Evolutionary conservation across 2,888 invertebrate species (phyloP).

Genomic region (Lasioglossum lativentre): DNA sequence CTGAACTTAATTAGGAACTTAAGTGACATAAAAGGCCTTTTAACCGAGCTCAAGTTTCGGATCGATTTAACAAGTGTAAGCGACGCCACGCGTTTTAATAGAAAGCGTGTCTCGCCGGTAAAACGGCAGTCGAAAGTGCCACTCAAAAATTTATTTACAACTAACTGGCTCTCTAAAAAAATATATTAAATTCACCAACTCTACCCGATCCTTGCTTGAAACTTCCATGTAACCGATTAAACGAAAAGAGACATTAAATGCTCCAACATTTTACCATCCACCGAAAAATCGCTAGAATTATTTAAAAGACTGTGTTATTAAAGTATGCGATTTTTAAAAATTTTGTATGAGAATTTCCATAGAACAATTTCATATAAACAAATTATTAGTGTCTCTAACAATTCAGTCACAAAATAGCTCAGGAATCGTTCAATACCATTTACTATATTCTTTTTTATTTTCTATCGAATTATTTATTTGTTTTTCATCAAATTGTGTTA

Average conservation of each 20-base stretch:
- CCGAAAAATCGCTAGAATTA: neutral
- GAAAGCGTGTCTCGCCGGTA: neutral
- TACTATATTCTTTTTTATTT: no score
- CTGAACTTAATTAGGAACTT: slow-evolving; percentile 39
- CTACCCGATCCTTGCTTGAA: neutral
- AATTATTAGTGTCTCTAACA: no score
- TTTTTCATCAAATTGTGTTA: neutral
- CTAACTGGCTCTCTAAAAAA: neutral
- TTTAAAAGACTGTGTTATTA: neutral
- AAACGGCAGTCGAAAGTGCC: neutral
- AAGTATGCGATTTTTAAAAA: neutral
- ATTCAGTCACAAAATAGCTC: no score
- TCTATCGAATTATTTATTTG: neutral
- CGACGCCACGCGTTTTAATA: neutral
- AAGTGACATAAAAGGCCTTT: slow-evolving; percentile 39
- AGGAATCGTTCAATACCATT: neutral
- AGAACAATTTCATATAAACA: no score
- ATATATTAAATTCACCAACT: neutral
- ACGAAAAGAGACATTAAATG: neutral
- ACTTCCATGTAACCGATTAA: neutral
- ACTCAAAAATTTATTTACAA: slow-evolving; percentile 6
- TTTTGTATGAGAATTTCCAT: neutral
- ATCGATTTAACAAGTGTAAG: slow-evolving; percentile 36
- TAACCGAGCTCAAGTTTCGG: slow-evolving; percentile 24
- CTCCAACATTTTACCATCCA: neutral